phyloP scores from a whole-genome alignment of 2,113 vertebrate species.

The Bufo gargarizans region DNA sequence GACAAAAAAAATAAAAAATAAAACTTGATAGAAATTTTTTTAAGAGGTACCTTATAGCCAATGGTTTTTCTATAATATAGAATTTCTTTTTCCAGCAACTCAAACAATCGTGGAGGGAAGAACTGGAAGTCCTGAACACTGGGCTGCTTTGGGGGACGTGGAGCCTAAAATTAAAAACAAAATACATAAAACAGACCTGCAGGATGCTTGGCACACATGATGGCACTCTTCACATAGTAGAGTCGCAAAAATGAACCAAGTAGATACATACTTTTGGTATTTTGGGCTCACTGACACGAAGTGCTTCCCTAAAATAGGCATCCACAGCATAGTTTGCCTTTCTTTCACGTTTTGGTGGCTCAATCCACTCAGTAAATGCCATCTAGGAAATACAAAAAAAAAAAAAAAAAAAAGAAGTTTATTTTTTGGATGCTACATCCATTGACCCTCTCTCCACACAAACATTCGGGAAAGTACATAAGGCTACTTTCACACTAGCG shows the following conservation, averaged over 20 bases:
- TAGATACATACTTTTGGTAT: conserved; percentile 87
- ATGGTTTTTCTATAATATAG: conserved; percentile 99
- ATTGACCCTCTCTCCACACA: too few species aligned
- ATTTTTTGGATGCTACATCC: too few species aligned
- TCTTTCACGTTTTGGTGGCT: conserved; percentile 95
- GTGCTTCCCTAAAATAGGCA: conserved; percentile 96
- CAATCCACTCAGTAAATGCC: conserved; percentile 97
- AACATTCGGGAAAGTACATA: too few species aligned
- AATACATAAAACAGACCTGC: neutral
- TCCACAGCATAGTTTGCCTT: conserved; percentile 99
- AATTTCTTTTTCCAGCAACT: conserved; percentile 97
- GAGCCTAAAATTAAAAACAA: conserved; percentile 78
- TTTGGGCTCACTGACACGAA: conserved; percentile 97
- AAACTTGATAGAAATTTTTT: too few species aligned
- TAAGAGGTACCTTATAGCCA: conserved; percentile 88
- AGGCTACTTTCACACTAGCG: too few species aligned
- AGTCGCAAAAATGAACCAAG: too few species aligned
- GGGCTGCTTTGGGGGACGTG: conserved; percentile 95
- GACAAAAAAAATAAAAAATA: neutral
- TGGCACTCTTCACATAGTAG: too few species aligned
- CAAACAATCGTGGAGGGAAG: conserved; percentile 96
- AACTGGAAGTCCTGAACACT: conserved; percentile 99
- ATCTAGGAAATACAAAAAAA: conserved; percentile 68
- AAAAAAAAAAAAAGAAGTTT: neutral
- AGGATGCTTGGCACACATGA: neutral